Evolutionary conservation across 2,113 vertebrate genomes (phyloP).

Genomic region (Atlantisia rogersi): DNA sequence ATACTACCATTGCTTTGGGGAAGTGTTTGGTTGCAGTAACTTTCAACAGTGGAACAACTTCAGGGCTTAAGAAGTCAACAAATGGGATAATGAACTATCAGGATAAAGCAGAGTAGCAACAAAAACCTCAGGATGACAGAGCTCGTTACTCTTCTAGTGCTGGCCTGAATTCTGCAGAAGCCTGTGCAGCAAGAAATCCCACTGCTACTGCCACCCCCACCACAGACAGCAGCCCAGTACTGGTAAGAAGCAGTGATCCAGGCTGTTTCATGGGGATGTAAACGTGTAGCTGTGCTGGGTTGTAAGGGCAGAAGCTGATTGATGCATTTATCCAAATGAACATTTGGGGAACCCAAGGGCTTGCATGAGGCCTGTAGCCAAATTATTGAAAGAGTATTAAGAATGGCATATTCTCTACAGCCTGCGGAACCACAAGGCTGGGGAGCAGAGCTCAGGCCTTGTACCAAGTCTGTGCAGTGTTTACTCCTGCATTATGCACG

Average conservation of each 20-base stretch:
- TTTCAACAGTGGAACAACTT: background rate
- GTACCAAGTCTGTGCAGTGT: background rate
- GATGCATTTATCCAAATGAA: background rate
- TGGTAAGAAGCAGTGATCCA: background rate
- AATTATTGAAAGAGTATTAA: background rate
- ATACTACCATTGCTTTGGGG: background rate
- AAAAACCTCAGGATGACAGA: background rate
- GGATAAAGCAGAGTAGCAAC: background rate
- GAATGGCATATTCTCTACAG: background rate
- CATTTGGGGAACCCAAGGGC: background rate
- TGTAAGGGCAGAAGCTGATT: background rate
- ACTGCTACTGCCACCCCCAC: too few species aligned
- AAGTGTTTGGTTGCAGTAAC: background rate
- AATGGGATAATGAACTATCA: background rate
- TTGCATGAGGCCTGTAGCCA: background rate
- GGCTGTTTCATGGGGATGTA: background rate
- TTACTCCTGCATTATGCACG: fast-evolving
- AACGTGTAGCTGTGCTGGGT: background rate
- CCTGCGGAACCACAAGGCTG: background rate
- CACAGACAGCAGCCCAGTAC: background rate
- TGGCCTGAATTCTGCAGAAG: background rate
- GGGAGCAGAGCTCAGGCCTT: background rate
- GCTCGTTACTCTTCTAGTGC: background rate
- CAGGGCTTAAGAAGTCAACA: background rate
- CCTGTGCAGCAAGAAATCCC: background rate